These are phyloP conservation scores for Samia ricini DNA, from an alignment of 1,140 invertebrate genomes.

Conservation along the genomic window DNA sequence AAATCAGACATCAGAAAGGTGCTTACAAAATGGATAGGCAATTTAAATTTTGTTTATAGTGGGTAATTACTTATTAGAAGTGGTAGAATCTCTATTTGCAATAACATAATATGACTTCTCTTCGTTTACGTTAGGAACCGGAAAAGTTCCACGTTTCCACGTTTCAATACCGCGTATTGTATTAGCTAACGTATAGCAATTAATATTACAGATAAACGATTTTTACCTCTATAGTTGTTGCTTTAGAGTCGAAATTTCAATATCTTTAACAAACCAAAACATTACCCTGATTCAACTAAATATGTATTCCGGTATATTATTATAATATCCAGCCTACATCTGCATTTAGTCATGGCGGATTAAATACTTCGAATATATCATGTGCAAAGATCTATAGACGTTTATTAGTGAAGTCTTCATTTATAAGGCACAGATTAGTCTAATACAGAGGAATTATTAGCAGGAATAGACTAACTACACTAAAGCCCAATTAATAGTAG, in stretches of 20 bases:
- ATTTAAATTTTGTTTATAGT: not conserved
- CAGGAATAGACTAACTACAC: no score
- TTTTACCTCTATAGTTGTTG: not conserved
- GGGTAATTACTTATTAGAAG: not conserved
- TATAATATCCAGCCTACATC: constrained; percentile 18
- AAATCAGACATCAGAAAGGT: no score
- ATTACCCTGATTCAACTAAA: constrained; percentile 14
- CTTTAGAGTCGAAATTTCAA: not conserved
- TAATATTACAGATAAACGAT: not conserved
- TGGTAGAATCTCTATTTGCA: not conserved
- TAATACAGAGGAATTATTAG: no score
- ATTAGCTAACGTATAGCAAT: constrained; percentile 4
- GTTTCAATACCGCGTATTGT: not conserved
- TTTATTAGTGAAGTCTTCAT: not conserved
- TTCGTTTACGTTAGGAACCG: not conserved
- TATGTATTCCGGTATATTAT: constrained; percentile 11
- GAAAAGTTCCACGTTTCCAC: not conserved
- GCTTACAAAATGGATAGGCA: no score
- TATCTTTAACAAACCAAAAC: not conserved
- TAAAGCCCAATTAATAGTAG: no score
- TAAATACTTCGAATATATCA: constrained; percentile 13
- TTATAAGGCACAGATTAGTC: no score
- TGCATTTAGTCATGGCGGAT: constrained; percentile 17
- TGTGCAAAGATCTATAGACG: not conserved
- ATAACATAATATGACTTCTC: not conserved